These are phyloP conservation scores for Hydroisotoma schaefferi DNA, from an alignment of 2,888 invertebrate genomes.

Conservation along the genomic window DNA sequence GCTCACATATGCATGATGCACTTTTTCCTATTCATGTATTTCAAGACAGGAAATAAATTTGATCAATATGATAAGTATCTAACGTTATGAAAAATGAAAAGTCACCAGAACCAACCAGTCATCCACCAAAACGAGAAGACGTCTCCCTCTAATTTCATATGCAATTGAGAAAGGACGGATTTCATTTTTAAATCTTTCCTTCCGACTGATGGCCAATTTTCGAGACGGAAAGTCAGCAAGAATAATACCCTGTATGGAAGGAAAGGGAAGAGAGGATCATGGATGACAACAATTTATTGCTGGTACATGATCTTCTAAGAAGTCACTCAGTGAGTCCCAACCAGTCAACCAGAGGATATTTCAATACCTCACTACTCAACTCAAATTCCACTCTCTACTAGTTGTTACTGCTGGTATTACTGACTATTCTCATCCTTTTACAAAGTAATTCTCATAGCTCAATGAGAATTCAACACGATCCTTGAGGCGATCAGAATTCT, in stretches of 20 bases:
- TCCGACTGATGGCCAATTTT: slow-evolving; percentile 19
- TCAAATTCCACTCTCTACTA: not conserved
- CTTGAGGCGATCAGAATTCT: not conserved
- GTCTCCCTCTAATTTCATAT: slow-evolving; percentile 13
- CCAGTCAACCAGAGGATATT: slow-evolving; percentile 7
- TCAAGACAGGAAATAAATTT: slow-evolving; percentile 41
- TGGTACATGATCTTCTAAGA: slow-evolving; percentile 12
- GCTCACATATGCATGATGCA: not conserved
- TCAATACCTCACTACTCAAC: slow-evolving; percentile 7
- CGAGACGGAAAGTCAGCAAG: slow-evolving; percentile 15
- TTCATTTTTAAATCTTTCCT: slow-evolving; percentile 18
- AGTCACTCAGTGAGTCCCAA: slow-evolving; percentile 10
- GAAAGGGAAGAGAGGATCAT: slow-evolving; percentile 12
- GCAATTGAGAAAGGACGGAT: slow-evolving; percentile 10
- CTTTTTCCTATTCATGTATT: slow-evolving; percentile 15
- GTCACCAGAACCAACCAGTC: slow-evolving; percentile 15
- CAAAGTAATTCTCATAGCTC: not conserved
- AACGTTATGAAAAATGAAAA: slow-evolving; percentile 38
- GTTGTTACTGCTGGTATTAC: too few relatives aligned
- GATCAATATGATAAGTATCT: slow-evolving; percentile 21
- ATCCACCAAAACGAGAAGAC: too few relatives aligned
- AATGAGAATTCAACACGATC: not conserved
- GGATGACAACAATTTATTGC: slow-evolving; percentile 21
- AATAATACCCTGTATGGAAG: slow-evolving; percentile 7
- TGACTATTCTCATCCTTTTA: not conserved